Percentiles rank a stretch among this genome's conserved stretches.
phyloP scores from a whole-genome alignment of 37 sponge, comb jelly and placozoan species.

The Haliclona indistincta region DNA sequence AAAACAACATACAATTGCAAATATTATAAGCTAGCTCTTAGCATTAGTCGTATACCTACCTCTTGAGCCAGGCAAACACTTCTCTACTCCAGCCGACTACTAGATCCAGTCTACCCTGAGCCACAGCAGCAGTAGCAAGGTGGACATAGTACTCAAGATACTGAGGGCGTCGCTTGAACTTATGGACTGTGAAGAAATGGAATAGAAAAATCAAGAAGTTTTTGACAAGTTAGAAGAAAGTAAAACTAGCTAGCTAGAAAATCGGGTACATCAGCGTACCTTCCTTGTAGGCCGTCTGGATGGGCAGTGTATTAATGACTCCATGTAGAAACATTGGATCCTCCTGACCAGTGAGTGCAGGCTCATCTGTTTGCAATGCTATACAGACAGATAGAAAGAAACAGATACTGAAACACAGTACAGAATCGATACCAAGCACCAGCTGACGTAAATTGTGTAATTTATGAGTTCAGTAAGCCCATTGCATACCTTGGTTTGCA shows the following conservation, averaged over 20 bases:
- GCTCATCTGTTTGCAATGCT: slow-evolving; percentile 39
- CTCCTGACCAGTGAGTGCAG: slow-evolving; percentile 81
- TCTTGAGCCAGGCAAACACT: slow-evolving; percentile 72
- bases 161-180: slow-evolving; percentile 83
- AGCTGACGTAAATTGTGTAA: too few species aligned
- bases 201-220: neutral
- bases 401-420: neutral
- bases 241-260: neutral
- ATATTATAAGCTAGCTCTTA: too few species aligned
- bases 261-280: slow-evolving; percentile 28
- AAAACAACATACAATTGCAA: neutral
- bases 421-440: too few species aligned
- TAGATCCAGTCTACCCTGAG: slow-evolving; percentile 44
- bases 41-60: too few species aligned
- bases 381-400: neutral
- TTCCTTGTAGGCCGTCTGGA: slow-evolving; percentile 69
- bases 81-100: slow-evolving; percentile 77
- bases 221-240: neutral
- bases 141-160: slow-evolving; percentile 88
- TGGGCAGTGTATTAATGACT: slow-evolving; percentile 53
- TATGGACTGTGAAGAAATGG: slow-evolving; percentile 58
- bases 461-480: too few species aligned
- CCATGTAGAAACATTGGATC: slow-evolving; percentile 76
- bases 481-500: neutral
- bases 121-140: slow-evolving; percentile 54